A percentile compares a stretch with the other conserved stretches of the same genome.
These are phyloP conservation scores for Rhamnusium bicolor DNA, from an alignment of 2,888 invertebrate genomes.

Conservation along the genomic window DNA sequence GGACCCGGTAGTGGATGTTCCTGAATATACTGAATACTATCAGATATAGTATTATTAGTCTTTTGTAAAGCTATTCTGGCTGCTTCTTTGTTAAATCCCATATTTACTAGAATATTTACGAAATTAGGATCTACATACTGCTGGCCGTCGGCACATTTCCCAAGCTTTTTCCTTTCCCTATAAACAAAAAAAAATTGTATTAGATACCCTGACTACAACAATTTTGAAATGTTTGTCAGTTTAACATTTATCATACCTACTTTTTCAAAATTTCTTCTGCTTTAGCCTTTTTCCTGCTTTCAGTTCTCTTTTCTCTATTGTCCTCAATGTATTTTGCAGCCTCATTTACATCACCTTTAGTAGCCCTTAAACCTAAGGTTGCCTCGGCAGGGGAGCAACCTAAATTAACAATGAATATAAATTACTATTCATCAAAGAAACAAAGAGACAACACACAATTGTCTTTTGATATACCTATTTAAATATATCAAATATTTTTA, in stretches of 20 bases:
- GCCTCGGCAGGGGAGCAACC: slow-evolving; percentile 81
- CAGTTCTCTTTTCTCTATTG: slow-evolving; percentile 72
- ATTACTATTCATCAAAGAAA: no score
- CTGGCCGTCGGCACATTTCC: slow-evolving; percentile 76
- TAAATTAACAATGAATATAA: no score
- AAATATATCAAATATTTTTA: no score
- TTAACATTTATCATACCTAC: slow-evolving; percentile 49
- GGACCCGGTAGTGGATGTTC: slow-evolving; percentile 73
- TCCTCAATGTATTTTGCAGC: slow-evolving; percentile 80
- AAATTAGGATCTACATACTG: slow-evolving; percentile 73
- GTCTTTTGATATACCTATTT: no score
- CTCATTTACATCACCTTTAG: slow-evolving; percentile 74
- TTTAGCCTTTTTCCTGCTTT: slow-evolving; percentile 72
- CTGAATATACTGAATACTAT: slow-evolving; percentile 78
- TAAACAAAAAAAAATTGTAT: slow-evolving; percentile 30
- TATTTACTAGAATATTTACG: slow-evolving; percentile 75
- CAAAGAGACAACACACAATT: no score
- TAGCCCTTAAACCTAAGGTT: slow-evolving; percentile 79
- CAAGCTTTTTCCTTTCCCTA: slow-evolving; percentile 73
- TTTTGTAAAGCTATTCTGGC: slow-evolving; percentile 77
- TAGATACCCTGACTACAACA: no score
- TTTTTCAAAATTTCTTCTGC: slow-evolving; percentile 71
- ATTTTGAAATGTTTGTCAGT: no score
- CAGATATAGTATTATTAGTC: slow-evolving; percentile 80
- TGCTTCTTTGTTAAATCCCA: slow-evolving; percentile 79